Evolutionary conservation across 1,140 invertebrate genomes (phyloP), one percentile per base, ranked within the genome.

Genomic region (Pseudomyrmex concolor): DNA sequence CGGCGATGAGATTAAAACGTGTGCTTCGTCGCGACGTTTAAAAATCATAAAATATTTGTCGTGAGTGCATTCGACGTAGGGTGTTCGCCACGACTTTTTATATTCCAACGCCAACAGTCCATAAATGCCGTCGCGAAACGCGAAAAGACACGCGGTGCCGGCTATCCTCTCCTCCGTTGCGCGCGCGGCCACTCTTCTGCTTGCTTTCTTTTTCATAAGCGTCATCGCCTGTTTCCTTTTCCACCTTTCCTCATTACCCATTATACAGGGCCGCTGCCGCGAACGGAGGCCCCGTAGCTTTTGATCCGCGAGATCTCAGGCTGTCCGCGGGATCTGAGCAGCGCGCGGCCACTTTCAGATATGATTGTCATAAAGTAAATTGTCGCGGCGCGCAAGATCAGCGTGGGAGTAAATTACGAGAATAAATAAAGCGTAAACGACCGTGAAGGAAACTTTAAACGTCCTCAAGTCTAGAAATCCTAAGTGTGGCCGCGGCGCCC

Each of bases 381-480:
- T 90, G 83, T 89, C 84, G 34, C 34, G 83, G 84, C 83, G 83
- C 82, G 89, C 77, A 84, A 87, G 64, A 77, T 66, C 68, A 80
- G 89, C 87, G 91, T 92, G 88, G 91, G 91, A 92, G 91, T 91
- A 92, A 92, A 92, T 92, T 91, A 92, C 89, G 89, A 86, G 90
- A 90, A 92, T 92, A 92, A 92, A 92, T 92, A 92, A 92, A 86
- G 91, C 90, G 89, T 87, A 92, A 92, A 91, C 91, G 91, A 87
- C 81, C 87, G 74, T 74, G 86, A 62, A 88, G 84, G 85, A 86
- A 92, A 92, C 89, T 91, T 90, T 85, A 86, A 91, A 90, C 86
- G 89, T 91, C 84, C 91, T 92, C 88, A 85, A 89, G 83, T 70
- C 76, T 89, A 91, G 90, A 84, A 87, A 89, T 82, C 81, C 45